Conservation (phyloP, 2,797 vertebrate species). For the Leptodactylus fallax region DNA sequence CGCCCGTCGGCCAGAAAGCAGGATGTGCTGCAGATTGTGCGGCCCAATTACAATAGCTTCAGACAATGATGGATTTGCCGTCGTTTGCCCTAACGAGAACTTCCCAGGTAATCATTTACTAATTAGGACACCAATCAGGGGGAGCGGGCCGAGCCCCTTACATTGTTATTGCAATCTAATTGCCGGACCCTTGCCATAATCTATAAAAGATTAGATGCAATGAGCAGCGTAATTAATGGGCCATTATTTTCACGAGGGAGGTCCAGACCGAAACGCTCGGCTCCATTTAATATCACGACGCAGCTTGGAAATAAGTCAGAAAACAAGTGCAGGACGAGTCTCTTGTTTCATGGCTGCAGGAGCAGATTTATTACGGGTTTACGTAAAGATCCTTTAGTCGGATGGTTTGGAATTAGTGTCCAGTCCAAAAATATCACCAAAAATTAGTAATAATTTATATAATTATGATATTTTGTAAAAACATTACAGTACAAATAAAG, state of each 20-base stretch:
- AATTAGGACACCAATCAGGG: slow-evolving; percentile 58
- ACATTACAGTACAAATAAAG: too few species aligned
- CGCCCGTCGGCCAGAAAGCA: slow-evolving; percentile 19
- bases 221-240: slow-evolving; percentile 49
- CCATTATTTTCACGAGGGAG: slow-evolving; percentile 46
- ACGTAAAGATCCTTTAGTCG: not conserved
- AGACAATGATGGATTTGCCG: slow-evolving; percentile 62
- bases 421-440: too few species aligned
- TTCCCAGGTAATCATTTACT: slow-evolving; percentile 64
- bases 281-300: slow-evolving; percentile 36
- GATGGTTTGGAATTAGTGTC: not conserved
- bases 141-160: slow-evolving; percentile 25
- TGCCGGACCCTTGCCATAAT: slow-evolving; percentile 49
- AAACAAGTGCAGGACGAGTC: not conserved
- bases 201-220: slow-evolving; percentile 61
- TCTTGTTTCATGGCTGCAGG: not conserved
- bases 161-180: slow-evolving; percentile 58
- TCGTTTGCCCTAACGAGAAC: slow-evolving; percentile 53
- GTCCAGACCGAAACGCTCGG: slow-evolving; percentile 48
- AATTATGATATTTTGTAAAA: too few species aligned
- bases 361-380: not conserved
- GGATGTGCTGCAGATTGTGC: slow-evolving; percentile 40
- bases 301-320: too few species aligned
- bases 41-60: slow-evolving; percentile 55
- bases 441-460: too few species aligned